A percentile compares a stretch with the other conserved stretches of the same genome.
phyloP scores from a whole-genome alignment of 2,888 invertebrate genomes.

The Xylota segnis region DNA sequence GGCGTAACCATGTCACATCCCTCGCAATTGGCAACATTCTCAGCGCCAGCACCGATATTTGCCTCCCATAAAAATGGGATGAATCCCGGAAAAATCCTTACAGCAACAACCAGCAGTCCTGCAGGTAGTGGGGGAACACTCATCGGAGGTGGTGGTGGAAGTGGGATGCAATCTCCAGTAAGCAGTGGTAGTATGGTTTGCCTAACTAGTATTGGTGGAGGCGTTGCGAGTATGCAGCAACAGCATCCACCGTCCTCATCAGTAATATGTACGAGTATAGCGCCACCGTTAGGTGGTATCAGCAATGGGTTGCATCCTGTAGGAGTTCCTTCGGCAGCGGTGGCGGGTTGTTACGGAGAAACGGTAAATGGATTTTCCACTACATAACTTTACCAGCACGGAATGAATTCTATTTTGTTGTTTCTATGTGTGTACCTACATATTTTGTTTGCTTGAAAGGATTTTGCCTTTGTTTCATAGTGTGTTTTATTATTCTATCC shows the following conservation, averaged over 20 bases:
- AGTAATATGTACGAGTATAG: slow-evolving; percentile 73
- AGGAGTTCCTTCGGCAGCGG: slow-evolving; percentile 60
- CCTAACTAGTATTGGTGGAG: slow-evolving; percentile 59
- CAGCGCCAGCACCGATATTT: slow-evolving; percentile 83
- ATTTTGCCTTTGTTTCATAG: slow-evolving; percentile 47
- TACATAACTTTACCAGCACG: slow-evolving; percentile 62
- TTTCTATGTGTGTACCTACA: slow-evolving; percentile 19
- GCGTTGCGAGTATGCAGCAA: slow-evolving; percentile 57
- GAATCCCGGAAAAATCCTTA: slow-evolving; percentile 80
- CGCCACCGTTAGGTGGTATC: slow-evolving; percentile 75
- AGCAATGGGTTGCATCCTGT: slow-evolving; percentile 76
- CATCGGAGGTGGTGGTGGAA: slow-evolving; percentile 75
- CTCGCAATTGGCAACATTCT: slow-evolving; percentile 84
- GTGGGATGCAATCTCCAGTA: slow-evolving; percentile 74
- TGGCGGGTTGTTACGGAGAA: slow-evolving; percentile 80
- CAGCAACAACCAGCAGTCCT: slow-evolving; percentile 73
- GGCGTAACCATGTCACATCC: slow-evolving; percentile 85
- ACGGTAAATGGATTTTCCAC: slow-evolving; percentile 82
- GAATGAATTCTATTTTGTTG: slow-evolving; percentile 66
- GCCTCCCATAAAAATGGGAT: slow-evolving; percentile 79
- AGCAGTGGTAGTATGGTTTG: slow-evolving; percentile 64
- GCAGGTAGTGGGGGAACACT: slow-evolving; percentile 64
- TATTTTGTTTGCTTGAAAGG: slow-evolving; percentile 52
- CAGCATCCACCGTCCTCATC: slow-evolving; percentile 68
- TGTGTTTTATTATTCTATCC: slow-evolving; percentile 42